Evolutionary conservation across 35 echinoderm and acorn worm genomes (phyloP).

Genomic region (Heliocidaris erythrogramma): DNA sequence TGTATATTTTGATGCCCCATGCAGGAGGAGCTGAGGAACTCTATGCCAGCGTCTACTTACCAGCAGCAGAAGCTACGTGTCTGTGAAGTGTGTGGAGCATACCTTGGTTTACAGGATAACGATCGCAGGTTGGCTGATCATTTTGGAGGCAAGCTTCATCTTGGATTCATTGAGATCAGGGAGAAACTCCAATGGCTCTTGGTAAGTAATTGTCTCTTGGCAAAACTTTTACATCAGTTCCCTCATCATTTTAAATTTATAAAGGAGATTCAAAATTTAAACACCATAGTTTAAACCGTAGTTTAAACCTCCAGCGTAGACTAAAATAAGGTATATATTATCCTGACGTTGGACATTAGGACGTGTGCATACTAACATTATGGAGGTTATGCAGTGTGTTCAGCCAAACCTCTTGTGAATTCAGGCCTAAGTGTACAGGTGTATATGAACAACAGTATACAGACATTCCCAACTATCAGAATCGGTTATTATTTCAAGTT

Average conservation of each 20-base stretch:
- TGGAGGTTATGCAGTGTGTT: too few species aligned
- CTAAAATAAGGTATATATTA: not conserved
- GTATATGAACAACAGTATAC: too few species aligned
- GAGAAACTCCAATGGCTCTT: constrained; percentile 83
- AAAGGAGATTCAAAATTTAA: not conserved
- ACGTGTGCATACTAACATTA: too few species aligned
- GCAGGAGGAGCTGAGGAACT: constrained; percentile 95
- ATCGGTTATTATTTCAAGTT: too few species aligned
- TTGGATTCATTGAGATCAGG: constrained; percentile 96
- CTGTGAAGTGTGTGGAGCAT: constrained; percentile 93
- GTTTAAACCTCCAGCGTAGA: not conserved
- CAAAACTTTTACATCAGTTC: too few species aligned
- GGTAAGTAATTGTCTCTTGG: constrained; percentile 49
- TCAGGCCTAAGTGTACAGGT: too few species aligned
- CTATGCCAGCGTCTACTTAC: constrained; percentile 97
- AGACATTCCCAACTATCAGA: too few species aligned
- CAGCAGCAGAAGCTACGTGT: constrained; percentile 98
- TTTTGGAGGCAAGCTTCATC: constrained; percentile 96
- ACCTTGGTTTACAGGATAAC: constrained; percentile 97
- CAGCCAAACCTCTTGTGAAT: too few species aligned
- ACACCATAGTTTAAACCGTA: not conserved
- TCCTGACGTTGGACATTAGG: not conserved
- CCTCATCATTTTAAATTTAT: not conserved
- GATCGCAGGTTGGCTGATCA: constrained; percentile 95
- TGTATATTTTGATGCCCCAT: not conserved